Evolutionary conservation across 1,140 invertebrate species (phyloP).

Genomic region (Arctopsyche grandis): DNA sequence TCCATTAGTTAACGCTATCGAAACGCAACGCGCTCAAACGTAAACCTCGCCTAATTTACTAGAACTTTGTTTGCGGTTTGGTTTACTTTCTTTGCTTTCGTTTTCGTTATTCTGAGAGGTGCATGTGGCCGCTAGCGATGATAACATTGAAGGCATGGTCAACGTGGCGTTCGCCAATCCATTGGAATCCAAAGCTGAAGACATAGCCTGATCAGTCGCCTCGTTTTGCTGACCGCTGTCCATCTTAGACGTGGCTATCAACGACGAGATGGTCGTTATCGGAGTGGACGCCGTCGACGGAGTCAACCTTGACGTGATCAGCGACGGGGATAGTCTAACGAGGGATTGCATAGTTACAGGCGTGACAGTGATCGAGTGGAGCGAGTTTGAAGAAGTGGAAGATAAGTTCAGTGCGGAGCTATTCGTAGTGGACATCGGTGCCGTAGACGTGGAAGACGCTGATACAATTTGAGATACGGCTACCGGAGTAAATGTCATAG

Average conservation of each 20-base stretch:
- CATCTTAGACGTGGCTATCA: not conserved
- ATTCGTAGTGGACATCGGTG: slow-evolving; percentile 61
- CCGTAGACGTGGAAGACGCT: slow-evolving; percentile 50
- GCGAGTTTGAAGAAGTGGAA: slow-evolving; percentile 56
- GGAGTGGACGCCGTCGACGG: not conserved
- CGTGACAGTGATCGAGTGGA: slow-evolving; percentile 52
- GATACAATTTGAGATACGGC: slow-evolving; percentile 62
- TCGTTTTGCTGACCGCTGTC: not conserved
- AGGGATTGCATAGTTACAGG: slow-evolving; percentile 55
- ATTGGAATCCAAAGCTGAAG: not conserved
- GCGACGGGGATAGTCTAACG: slow-evolving; percentile 46
- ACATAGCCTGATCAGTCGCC: not conserved
- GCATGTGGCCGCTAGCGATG: not conserved
- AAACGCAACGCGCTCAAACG: slow-evolving; percentile 24
- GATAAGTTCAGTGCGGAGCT: slow-evolving; percentile 55
- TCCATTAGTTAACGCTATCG: not conserved
- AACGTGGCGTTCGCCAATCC: too few species aligned
- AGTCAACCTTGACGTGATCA: slow-evolving; percentile 1
- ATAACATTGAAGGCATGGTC: not conserved
- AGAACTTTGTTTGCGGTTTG: slow-evolving; percentile 3
- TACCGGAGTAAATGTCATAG: slow-evolving; percentile 60
- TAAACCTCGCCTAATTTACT: slow-evolving; percentile 37
- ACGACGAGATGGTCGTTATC: slow-evolving; percentile 10
- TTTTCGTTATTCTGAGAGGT: slow-evolving; percentile 4
- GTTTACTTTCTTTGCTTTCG: slow-evolving; percentile 13